Evolutionary conservation across 2,888 invertebrate genomes (phyloP), one percentile per base, ranked within the genome.

Genomic region (Petrolisthes cinctipes): DNA sequence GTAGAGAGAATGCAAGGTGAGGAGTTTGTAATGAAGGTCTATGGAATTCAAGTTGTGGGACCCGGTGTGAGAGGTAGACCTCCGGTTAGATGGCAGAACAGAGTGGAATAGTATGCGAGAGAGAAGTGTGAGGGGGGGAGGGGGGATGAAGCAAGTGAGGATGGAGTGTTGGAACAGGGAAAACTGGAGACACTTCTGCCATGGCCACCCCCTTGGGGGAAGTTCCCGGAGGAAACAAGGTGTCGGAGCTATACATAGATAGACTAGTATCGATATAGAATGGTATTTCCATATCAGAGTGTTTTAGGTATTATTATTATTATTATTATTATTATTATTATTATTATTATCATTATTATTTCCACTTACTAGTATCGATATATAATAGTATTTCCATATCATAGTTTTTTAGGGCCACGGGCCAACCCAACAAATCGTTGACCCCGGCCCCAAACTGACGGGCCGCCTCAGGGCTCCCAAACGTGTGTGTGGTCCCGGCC

Each of bases 251-350:
- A 37, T 37, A 37, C 1, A 37, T 37, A 37, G 37, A 37, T 71
- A 71, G 91, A 93, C 93, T 91, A 71, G 92, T 91, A 71, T 91
- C 91, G 56, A 94, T 92, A 91, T 37, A 93, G 75, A 94, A 92
- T n/a, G 94, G 91, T 57, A 95, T 93, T 92, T 95, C 94, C 80
- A 95, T 92, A 91, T 95, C 93, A 92, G 93, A 94, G 93, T 94
- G 53, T 93, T 92, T 51, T 93, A 37, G 37, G 37, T 20, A 71
- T 7, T n/a, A 71, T 71, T 17, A 79, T 0, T 37, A 37, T 37
- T 37, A 37, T 37, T 37, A 0, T 20, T 91, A 93, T 93, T 91
- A 71, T 92, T 91, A 71, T 91, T 91, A 57, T 94, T 92, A 91
- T 93, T 20, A 71, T 7, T n/a, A 71, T 71, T 17, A 79, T 0